Evolutionary conservation across 2,113 vertebrate species (phyloP), one percentile per base, ranked within the genome.

Genomic region (Urocitellus parryii): DNA sequence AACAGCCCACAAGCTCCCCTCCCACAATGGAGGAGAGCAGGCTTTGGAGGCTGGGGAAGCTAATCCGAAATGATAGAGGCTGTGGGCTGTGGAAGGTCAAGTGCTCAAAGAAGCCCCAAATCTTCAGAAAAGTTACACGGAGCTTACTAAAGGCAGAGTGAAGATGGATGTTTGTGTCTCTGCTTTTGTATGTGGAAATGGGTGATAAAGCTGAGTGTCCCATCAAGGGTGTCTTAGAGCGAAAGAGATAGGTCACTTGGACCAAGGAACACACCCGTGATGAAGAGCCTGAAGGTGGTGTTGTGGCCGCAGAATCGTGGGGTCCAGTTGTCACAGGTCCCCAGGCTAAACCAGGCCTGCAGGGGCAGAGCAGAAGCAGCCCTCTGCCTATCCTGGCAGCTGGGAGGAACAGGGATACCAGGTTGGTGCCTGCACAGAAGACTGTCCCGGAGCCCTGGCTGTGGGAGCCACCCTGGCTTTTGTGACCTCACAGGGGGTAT

Each of bases 401-500:
- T 56, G 16, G 48, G 65, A 73, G 68, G 9, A 78, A 13, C 20
- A 58, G 65, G 37, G 80, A 65, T 37, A 5, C 10, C 10, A n/a
- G 74, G 73, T 27, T 63, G 56, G 13, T 45, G 34, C 61, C 34
- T 8, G 9, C 42, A 12, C 42, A 39, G 56, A 90, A 93, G 29
- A 27, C 67, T 56, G 74, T 73, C 80, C 61, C 37, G 11, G 67
- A 78, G 63, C 45, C 58, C 78, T 92, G 32, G 68, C 89, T 42
- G 3, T 53, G 22, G 85, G 73, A 56, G 65, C 79, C 95, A 56
- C 53, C 87, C 81, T 70, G 85, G 83, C 92, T 86, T 97, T 94
- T 98, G 95, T 98, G 97, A 98, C 96, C 95, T 97, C 97, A 98
- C 74, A 96, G 97, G 86, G 89, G 92, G 45, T 73, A 48, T 48